Conservation (phyloP, 2,113 vertebrate species). For the Pitta sordida region DNA sequence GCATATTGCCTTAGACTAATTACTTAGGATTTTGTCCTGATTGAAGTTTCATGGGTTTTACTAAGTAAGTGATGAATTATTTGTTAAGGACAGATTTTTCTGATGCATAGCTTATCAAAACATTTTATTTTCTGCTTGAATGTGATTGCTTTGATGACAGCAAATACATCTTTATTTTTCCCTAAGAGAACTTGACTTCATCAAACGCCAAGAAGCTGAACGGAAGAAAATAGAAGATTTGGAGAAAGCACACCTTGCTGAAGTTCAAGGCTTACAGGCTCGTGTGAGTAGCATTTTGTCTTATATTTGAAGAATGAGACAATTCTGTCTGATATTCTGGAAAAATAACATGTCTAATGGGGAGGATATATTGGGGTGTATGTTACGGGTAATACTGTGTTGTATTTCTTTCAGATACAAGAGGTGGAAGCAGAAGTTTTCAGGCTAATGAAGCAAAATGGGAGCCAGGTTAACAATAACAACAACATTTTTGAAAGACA, state of each 20-base stretch:
- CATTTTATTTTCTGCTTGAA: neutral
- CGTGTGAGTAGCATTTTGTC: constrained; percentile 75
- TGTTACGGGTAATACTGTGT: neutral
- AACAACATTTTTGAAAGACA: constrained; percentile 89
- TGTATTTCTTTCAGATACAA: constrained; percentile 79
- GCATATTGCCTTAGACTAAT: neutral
- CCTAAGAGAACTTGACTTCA: constrained; percentile 92
- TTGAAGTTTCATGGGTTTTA: neutral
- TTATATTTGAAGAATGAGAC: neutral
- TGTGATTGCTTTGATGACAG: constrained; percentile 18
- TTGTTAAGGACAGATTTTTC: neutral
- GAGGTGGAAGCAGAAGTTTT: constrained; percentile 90
- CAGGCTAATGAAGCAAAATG: constrained; percentile 92
- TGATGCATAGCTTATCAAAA: neutral
- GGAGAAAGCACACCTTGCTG: constrained; percentile 88
- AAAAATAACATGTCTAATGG: neutral
- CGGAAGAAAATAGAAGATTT: constrained; percentile 92
- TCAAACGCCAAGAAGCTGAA: constrained; percentile 92
- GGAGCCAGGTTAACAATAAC: constrained; percentile 95
- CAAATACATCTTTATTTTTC: neutral
- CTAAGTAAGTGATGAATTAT: neutral
- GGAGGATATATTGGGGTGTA: neutral
- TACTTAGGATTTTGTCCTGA: neutral
- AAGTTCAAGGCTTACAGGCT: constrained; percentile 92
- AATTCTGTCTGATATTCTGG: neutral